Conservation (phyloP, 2,797 vertebrate species). For the Loris lydekkerianus region DNA sequence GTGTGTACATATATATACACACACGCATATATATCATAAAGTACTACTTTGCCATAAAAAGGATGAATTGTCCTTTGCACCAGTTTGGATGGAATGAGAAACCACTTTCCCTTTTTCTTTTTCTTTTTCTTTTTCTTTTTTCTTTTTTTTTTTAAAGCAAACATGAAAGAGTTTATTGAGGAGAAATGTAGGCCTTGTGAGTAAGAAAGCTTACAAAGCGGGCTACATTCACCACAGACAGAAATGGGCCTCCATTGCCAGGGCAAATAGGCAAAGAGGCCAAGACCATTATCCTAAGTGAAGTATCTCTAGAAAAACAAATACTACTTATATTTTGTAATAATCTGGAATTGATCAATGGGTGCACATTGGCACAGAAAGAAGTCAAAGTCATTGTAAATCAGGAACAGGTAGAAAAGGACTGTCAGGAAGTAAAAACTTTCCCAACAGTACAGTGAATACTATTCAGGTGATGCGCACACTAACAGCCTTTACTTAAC, state of each 20-base stretch:
- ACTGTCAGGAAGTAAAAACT: background rate
- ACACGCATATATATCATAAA: too few species aligned
- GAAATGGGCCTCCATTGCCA: too few species aligned
- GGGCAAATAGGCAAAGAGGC: too few species aligned
- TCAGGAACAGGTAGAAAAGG: background rate
- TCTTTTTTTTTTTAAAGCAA: too few species aligned
- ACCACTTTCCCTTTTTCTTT: too few species aligned
- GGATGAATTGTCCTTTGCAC: background rate
- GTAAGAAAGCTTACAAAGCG: too few species aligned
- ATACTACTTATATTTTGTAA: background rate
- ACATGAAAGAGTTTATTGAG: too few species aligned
- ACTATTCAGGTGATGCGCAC: background rate
- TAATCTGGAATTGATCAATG: background rate
- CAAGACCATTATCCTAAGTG: background rate
- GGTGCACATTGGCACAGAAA: background rate
- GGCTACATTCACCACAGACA: too few species aligned
- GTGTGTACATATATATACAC: too few species aligned
- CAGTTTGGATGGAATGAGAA: background rate
- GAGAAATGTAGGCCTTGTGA: too few species aligned
- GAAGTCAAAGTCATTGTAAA: background rate
- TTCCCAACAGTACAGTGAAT: background rate
- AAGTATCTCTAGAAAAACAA: background rate
- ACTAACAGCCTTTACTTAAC: background rate
- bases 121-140: too few species aligned
- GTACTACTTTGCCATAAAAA: background rate